Evolutionary conservation across 2,113 vertebrate species (phyloP), one percentile per base, ranked within the genome.

Genomic region (Malurus alboscapulatus): DNA sequence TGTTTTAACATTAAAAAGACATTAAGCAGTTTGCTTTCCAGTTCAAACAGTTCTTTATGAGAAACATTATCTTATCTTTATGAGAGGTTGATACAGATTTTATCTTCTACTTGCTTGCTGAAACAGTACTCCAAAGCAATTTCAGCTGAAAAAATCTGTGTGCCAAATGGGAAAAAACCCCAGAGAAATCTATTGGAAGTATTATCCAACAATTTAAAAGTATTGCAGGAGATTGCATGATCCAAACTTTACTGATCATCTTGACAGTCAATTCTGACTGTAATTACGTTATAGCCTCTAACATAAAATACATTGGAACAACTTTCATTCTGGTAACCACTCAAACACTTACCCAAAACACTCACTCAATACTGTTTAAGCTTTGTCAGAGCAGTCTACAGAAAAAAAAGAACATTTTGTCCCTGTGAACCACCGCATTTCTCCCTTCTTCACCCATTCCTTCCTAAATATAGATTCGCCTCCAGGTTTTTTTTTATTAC

Each of bases 401-500:
- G 36, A 81, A 59, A 81, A 59, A n/a, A 2, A 62, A 71, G 47
- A 82, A 44, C 6, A 25, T 27, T 66, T 77, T 12, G 42, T 66
- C 17, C 32, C 14, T 78, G 38, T 48, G 36, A 88, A 87, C 87
- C 6, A 36, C 0, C 50, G 14, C 5, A 51, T 34, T 72, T 78
- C 66, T 50, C 72, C 36, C 40, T 55, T 54, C 22, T 78, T 66
- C 36, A 75, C 20, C 30, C 44, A 34, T 59, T 78, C 29, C 14
- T 67, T 82, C 57, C 53, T 78, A 88, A 79, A 88, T 27, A 65
- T 16, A 87, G 48, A 84, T 29, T 75, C 3, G 7, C n/a, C 79
- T 63, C 36, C 50, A 83, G 75, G 20, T 22, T 84, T 58, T 79
- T 79, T 76, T 63, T 72, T 54, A 72, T 65, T 93, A 79, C 50